Conservation (phyloP, 2,797 vertebrate genomes). For the Rousettus madagascariensis region DNA sequence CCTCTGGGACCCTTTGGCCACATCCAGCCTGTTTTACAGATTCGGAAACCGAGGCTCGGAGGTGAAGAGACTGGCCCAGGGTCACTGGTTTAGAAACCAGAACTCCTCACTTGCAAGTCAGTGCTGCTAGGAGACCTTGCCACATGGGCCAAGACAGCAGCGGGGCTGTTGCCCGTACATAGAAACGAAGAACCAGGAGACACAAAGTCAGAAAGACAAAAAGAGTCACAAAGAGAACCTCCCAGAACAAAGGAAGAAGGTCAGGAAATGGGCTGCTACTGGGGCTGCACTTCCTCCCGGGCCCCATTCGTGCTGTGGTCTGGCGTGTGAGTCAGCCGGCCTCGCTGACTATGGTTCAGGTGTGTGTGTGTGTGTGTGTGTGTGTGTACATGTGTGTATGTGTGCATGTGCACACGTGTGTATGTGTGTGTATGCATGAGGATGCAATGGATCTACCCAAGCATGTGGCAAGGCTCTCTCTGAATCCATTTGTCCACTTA, state of each 20-base stretch:
- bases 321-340: neutral
- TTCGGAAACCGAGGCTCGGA: neutral
- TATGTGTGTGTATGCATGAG: accelerated
- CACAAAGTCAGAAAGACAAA: neutral
- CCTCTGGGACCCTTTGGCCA: neutral
- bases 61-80: neutral
- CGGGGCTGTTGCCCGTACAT: neutral
- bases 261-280: neutral
- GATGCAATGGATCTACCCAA: neutral
- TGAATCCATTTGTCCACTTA: neutral
- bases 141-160: neutral
- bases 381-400: too few species aligned
- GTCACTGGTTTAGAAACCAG: neutral
- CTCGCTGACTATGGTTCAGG: neutral
- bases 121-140: neutral
- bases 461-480: neutral
- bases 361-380: neutral
- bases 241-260: neutral
- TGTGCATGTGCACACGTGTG: accelerated
- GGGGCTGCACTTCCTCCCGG: conserved; percentile 33
- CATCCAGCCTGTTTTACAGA: neutral
- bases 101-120: neutral
- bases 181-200: neutral
- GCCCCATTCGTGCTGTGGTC: neutral
- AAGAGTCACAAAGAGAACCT: neutral